Conservation (phyloP, 2,113 vertebrate species). For the Procavia capensis region DNA sequence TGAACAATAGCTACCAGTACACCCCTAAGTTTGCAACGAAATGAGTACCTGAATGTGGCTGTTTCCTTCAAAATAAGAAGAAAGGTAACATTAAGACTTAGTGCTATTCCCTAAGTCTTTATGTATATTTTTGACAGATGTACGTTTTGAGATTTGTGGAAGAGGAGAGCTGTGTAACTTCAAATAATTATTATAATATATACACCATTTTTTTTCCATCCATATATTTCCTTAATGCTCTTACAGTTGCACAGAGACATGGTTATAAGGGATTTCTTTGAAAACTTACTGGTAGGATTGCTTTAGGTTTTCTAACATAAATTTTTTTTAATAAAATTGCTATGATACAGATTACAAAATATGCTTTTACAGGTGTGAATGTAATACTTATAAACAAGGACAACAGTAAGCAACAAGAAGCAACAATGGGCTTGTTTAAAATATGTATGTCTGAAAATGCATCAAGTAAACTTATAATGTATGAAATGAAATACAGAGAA, state of each 20-base stretch:
- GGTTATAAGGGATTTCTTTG: neutral
- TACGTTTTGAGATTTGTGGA: neutral
- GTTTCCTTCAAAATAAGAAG: neutral
- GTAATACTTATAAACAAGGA: neutral
- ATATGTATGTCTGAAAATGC: neutral
- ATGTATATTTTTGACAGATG: too few relatives aligned
- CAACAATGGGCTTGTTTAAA: constrained; percentile 23
- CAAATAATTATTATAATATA: constrained; percentile 12
- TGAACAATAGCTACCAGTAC: neutral
- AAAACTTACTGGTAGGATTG: constrained; percentile 21
- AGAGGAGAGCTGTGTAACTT: neutral
- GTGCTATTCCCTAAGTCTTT: too few relatives aligned
- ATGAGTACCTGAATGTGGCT: neutral
- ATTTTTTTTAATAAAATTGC: constrained; percentile 66
- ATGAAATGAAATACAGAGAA: neutral
- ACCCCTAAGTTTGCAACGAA: neutral
- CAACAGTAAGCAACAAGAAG: neutral
- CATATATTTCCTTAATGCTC: neutral
- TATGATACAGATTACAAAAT: constrained; percentile 59
- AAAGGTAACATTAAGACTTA: neutral
- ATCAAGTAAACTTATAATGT: constrained; percentile 8
- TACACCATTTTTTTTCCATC: neutral
- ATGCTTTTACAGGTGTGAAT: constrained; percentile 10
- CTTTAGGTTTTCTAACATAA: constrained; percentile 40
- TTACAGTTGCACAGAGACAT: neutral